Evolutionary conservation across 1,140 invertebrate genomes (phyloP).

Genomic region (Anthonomus grandis): DNA sequence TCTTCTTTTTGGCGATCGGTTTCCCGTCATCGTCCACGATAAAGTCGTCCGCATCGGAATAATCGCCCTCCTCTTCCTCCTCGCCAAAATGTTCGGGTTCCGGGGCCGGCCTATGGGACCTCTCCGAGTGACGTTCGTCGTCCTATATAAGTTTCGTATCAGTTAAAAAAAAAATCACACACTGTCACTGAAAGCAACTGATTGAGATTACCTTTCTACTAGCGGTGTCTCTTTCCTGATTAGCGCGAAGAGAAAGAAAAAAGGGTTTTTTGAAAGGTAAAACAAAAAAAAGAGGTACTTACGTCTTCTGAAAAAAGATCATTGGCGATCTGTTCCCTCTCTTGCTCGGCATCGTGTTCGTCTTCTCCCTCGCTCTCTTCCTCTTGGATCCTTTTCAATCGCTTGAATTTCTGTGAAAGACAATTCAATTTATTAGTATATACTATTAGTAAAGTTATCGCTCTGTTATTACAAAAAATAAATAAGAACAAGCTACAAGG

Average conservation of each 20-base stretch:
- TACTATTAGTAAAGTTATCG: not conserved
- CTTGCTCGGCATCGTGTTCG: slow-evolving; percentile 68
- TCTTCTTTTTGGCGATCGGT: slow-evolving; percentile 82
- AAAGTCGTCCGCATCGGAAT: slow-evolving; percentile 90
- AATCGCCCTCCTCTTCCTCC: slow-evolving; percentile 71
- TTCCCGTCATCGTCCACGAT: slow-evolving; percentile 96
- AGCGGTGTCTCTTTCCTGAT: slow-evolving; percentile 6
- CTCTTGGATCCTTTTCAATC: slow-evolving; percentile 78
- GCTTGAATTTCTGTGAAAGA: slow-evolving; percentile 78
- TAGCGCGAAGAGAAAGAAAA: not conserved
- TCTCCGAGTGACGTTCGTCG: slow-evolving; percentile 71
- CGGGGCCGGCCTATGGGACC: slow-evolving; percentile 61
- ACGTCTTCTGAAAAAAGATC: slow-evolving; percentile 89
- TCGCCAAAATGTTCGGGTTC: slow-evolving; percentile 69
- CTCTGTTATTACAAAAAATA: too few species aligned
- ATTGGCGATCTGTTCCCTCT: slow-evolving; percentile 83
- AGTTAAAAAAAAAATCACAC: not conserved
- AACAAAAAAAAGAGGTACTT: slow-evolving; percentile 46
- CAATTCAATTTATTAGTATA: slow-evolving; percentile 15
- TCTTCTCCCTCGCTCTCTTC: slow-evolving; percentile 85
- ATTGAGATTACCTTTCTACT: slow-evolving; percentile 8
- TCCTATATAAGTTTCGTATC: slow-evolving; percentile 56
- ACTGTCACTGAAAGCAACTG: slow-evolving; percentile 1
- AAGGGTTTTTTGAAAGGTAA: not conserved
- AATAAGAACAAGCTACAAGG: too few species aligned